phyloP scores from a whole-genome alignment of 2,113 vertebrate species.

The Brachyhypopomus gauderio region DNA sequence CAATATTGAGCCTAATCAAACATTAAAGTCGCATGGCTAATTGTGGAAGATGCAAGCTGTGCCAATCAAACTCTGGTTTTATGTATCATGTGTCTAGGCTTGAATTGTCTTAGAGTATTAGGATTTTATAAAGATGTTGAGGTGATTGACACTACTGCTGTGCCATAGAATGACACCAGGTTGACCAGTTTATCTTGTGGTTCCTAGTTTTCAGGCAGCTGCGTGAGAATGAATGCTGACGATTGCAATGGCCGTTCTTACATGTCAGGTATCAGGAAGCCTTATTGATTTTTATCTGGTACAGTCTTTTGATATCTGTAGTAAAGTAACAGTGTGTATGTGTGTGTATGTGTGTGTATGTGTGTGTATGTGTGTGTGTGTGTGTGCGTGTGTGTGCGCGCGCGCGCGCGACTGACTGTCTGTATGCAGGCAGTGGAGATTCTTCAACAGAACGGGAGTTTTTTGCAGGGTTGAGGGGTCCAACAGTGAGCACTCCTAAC shows the following conservation, averaged over 20 bases:
- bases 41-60: neutral
- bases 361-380: slow-evolving; percentile 37
- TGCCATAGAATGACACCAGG: neutral
- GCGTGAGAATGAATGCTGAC: slow-evolving; percentile 90
- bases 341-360: slow-evolving; percentile 49
- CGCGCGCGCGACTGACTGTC: slow-evolving; percentile 22
- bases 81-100: neutral
- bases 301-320: neutral
- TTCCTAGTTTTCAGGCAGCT: slow-evolving; percentile 75
- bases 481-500: slow-evolving; percentile 86
- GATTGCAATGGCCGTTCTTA: slow-evolving; percentile 90
- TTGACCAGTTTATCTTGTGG: neutral
- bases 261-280: slow-evolving; percentile 80
- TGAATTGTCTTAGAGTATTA: neutral
- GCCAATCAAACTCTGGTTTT: neutral
- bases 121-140: neutral
- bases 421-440: slow-evolving; percentile 85
- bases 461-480: slow-evolving; percentile 81
- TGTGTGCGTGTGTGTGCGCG: no score
- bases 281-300: neutral
- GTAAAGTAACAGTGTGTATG: neutral
- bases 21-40: slow-evolving; percentile 27
- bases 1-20: slow-evolving; percentile 20
- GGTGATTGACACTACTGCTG: neutral
- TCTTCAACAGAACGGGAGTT: slow-evolving; percentile 91